phyloP scores from a whole-genome alignment of 2,888 invertebrate genomes.

The Nebria salina region DNA sequence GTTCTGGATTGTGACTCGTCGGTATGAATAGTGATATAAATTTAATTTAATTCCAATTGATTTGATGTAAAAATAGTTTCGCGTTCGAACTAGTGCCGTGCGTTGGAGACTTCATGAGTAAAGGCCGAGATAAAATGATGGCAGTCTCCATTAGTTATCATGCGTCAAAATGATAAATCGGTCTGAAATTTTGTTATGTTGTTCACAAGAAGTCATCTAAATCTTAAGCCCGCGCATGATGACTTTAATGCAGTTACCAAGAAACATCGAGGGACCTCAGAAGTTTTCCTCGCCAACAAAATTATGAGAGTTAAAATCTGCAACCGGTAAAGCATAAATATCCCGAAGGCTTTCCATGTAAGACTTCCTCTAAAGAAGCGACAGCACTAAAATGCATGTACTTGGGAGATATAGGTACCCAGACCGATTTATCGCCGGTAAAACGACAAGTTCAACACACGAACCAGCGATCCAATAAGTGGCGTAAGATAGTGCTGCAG shows the following conservation, averaged over 20 bases:
- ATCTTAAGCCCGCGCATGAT: neutral
- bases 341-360: slow-evolving; percentile 6
- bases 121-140: neutral
- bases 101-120: neutral
- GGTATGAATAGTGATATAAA: too few relatives aligned
- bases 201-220: neutral
- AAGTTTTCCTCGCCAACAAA: slow-evolving; percentile 2
- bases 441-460: neutral
- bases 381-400: slow-evolving; percentile 12
- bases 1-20: too few relatives aligned
- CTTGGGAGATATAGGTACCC: neutral
- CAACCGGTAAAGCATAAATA: slow-evolving; percentile 4
- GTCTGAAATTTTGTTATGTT: neutral
- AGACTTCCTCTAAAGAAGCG: neutral
- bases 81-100: too few relatives aligned
- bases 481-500: neutral
- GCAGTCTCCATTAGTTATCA: neutral
- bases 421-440: slow-evolving; percentile 14
- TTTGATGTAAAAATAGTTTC: too few relatives aligned
- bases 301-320: slow-evolving; percentile 16
- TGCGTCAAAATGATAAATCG: neutral
- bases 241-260: neutral
- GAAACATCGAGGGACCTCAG: neutral
- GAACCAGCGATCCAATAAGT: slow-evolving; percentile 14
- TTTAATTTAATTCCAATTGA: too few relatives aligned